phyloP scores from a whole-genome alignment of 2,888 invertebrate species.

The Hipparchia sbordonii region DNA sequence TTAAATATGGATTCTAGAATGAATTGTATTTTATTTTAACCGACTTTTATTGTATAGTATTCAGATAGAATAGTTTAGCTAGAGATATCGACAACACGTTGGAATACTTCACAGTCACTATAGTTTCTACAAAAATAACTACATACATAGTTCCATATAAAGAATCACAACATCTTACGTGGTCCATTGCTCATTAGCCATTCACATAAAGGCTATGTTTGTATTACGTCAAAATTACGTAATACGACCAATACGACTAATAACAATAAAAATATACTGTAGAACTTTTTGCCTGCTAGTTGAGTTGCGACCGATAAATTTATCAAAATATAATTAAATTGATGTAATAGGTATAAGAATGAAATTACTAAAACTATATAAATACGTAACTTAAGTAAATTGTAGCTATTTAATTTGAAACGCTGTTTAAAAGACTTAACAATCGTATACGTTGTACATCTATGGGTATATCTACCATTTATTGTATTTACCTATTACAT shows the following conservation, averaged over 20 bases:
- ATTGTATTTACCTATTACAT: no score
- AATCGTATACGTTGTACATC: no score
- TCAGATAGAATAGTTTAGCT: neutral
- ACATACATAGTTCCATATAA: neutral
- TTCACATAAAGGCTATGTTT: slow-evolving; percentile 5
- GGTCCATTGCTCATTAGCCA: slow-evolving; percentile 5
- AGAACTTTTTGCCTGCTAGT: neutral
- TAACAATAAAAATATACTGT: neutral
- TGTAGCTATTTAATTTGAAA: no score
- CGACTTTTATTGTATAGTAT: neutral
- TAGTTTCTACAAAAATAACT: slow-evolving; percentile 9
- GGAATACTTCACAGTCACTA: neutral
- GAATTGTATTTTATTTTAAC: neutral
- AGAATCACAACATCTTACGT: slow-evolving; percentile 1
- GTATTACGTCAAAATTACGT: slow-evolving; percentile 15
- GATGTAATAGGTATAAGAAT: no score
- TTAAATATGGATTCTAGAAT: no score
- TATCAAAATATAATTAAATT: no score
- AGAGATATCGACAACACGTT: neutral
- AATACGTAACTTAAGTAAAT: no score
- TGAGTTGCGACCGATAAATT: neutral
- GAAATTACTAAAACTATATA: no score
- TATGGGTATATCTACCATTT: no score
- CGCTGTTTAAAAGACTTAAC: no score
- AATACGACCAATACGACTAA: slow-evolving; percentile 2